Evolutionary conservation across 2,113 vertebrate genomes (phyloP), one percentile per base, ranked within the genome.

Genomic region (Phocoena phocoena): DNA sequence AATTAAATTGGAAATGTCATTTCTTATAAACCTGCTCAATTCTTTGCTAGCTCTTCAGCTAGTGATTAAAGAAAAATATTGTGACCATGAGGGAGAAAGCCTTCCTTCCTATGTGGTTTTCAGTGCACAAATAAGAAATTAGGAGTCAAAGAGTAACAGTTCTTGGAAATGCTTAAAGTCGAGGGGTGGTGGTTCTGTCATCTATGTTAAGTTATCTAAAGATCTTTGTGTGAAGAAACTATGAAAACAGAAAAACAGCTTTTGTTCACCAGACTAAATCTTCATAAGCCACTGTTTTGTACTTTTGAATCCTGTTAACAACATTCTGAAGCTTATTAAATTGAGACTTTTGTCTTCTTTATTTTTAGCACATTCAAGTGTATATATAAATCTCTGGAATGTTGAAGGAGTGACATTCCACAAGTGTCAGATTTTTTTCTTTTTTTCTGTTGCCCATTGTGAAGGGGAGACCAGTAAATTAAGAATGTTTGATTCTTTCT

Each of bases 311-410:
- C 88, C 67, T 53, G 92, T 88, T 31, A 92, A 90, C 95, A 81
- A 68, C 94, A 96, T 98, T 97, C 94, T 97, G 71, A 79, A 96
- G 95, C 67, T 74, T 88, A 90, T 98, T 98, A 94, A 94, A 47
- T 86, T 33, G 38, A 95, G 94, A 94, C 53, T 91, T 96, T 96
- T 97, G 92, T 95, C 77, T 92, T 90, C n/a, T 93, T 93, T 92
- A 71, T 95, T 96, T 95, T 79, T 93, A 96, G 77, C 63, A 86
- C 33, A 47, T 47, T 88, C 28, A 91, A 93, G 92, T 95, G 92
- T 96, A 84, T 84, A 77, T 88, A 84, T 88, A 91, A 97, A 83
- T 95, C 97, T 97, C 55, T 93, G 95, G 97, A 98, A 97, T 96
- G 94, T 79, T 80, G 92, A 87, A 92, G 84, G 60, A 92, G 53